Evolutionary conservation across 2,797 vertebrate genomes (phyloP).

Genomic region (Lates japonicus): DNA sequence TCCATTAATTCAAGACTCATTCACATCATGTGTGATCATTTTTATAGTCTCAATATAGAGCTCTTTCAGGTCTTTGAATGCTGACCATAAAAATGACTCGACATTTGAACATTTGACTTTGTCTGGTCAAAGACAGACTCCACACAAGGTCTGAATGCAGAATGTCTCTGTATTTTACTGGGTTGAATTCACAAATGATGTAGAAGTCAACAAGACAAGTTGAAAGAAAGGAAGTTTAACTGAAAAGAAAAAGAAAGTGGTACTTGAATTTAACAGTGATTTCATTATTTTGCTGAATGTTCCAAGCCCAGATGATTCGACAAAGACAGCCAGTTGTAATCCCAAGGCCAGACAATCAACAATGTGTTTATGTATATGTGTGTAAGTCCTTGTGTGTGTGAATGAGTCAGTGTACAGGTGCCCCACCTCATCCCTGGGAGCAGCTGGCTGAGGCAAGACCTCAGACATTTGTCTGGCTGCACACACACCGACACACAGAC

Average conservation of each 20-base stretch:
- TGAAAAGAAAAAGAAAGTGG: neutral
- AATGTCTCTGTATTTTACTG: neutral
- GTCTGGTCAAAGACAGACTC: too few relatives aligned
- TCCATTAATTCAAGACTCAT: neutral
- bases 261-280: neutral
- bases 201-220: neutral
- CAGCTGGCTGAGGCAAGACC: constrained; percentile 42
- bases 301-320: constrained; percentile 30
- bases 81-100: neutral
- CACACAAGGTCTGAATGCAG: neutral
- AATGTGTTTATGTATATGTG: constrained; percentile 32
- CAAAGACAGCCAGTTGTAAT: constrained; percentile 63
- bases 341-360: constrained; percentile 62
- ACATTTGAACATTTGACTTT: neutral
- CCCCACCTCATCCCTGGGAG: constrained; percentile 63
- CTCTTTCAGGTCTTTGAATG: neutral
- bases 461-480: constrained; percentile 58
- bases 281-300: constrained; percentile 26
- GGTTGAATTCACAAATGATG: neutral
- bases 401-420: constrained; percentile 59
- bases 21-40: neutral
- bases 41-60: too few relatives aligned
- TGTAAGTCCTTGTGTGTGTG: constrained; percentile 28
- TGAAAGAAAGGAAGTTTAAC: neutral
- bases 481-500: constrained; percentile 42